Conservation (phyloP, 1,140 invertebrate species). For the Pentalonia nigronervosa region DNA sequence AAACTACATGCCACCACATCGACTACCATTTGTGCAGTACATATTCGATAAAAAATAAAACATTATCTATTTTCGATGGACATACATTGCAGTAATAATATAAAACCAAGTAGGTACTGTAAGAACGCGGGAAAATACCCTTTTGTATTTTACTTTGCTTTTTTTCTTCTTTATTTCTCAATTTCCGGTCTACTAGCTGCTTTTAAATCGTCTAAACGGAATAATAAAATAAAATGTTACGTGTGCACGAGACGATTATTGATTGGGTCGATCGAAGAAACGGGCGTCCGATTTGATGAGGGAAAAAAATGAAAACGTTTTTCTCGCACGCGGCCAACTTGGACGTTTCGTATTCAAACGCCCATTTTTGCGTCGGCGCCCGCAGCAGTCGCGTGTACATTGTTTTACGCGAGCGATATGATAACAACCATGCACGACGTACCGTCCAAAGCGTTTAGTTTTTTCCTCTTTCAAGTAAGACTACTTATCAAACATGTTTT, state of each 20-base stretch:
- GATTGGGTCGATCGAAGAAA: neutral
- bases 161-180: conserved; percentile 6
- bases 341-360: neutral
- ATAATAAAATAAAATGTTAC: conserved; percentile 35
- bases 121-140: neutral
- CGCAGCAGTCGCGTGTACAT: neutral
- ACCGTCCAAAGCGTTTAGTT: neutral
- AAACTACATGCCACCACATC: neutral
- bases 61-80: neutral
- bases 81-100: neutral
- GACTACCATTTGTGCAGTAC: neutral
- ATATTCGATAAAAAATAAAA: neutral
- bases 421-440: conserved; percentile 23
- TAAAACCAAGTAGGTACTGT: neutral
- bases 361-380: neutral
- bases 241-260: neutral
- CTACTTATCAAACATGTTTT: conserved; percentile 46
- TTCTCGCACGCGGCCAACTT: neutral
- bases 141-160: neutral
- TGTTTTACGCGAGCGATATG: neutral
- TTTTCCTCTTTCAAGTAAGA: neutral
- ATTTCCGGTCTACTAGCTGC: conserved; percentile 8
- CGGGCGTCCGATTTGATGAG: neutral
- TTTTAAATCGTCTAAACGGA: neutral
- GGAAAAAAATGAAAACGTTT: neutral